Evolutionary conservation across 2,888 invertebrate genomes (phyloP).

Genomic region (Dascillus cervinus): DNA sequence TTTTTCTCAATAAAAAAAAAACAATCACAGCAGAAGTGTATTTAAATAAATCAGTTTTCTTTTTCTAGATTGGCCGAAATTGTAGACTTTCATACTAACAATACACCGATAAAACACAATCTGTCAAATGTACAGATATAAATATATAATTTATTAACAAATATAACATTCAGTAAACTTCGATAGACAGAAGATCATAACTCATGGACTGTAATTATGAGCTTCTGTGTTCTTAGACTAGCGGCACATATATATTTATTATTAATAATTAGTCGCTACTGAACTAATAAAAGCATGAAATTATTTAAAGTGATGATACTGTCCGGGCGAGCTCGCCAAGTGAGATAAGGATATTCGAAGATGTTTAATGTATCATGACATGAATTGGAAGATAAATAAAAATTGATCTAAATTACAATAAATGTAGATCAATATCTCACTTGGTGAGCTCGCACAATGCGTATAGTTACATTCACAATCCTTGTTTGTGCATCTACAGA

Average conservation of each 20-base stretch:
- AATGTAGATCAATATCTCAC: constrained; percentile 23
- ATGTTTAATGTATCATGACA: too few species aligned
- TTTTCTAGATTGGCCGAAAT: too few species aligned
- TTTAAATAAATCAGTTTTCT: too few species aligned
- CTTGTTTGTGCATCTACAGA: constrained; percentile 29
- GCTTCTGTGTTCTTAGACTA: constrained; percentile 28
- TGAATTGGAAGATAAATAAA: too few species aligned
- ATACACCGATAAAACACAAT: constrained; percentile 33
- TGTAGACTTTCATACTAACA: too few species aligned
- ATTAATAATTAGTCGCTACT: constrained; percentile 35
- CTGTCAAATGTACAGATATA: constrained; percentile 34
- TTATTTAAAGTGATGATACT: constrained; percentile 25
- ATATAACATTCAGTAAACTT: constrained; percentile 41
- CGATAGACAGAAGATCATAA: constrained; percentile 26
- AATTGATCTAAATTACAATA: too few species aligned
- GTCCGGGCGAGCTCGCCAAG: constrained; percentile 18
- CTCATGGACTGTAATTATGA: constrained; percentile 14
- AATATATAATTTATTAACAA: constrained; percentile 42
- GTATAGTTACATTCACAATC: constrained; percentile 27
- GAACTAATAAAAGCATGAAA: constrained; percentile 37
- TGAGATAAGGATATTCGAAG: too few species aligned
- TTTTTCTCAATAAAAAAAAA: too few species aligned
- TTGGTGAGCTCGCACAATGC: constrained; percentile 21
- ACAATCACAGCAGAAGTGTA: too few species aligned
- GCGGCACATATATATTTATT: constrained; percentile 34